Conservation (phyloP, 2,113 vertebrate genomes). For the Cavia aperea region DNA sequence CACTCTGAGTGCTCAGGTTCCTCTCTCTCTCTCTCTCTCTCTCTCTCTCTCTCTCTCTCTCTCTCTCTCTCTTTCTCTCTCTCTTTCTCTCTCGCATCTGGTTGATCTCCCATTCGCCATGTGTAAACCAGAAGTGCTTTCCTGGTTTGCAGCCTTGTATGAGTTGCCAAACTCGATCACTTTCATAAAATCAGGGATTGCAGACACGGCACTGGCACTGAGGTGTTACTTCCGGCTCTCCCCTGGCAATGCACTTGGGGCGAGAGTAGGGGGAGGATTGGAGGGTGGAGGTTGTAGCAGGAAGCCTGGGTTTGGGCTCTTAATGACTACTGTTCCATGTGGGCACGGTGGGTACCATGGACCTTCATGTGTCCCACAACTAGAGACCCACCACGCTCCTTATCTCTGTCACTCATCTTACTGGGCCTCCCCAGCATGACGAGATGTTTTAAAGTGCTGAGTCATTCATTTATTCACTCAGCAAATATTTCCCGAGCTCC, state of each 20-base stretch:
- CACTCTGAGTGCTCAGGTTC: background rate
- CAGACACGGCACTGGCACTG: accelerated
- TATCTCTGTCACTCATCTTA: background rate
- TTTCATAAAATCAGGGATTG: accelerated
- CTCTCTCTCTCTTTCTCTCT: background rate
- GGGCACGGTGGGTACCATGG: accelerated
- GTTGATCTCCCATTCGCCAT: background rate
- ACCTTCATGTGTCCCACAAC: background rate
- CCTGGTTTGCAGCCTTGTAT: accelerated
- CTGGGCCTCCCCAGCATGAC: accelerated
- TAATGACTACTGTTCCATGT: accelerated
- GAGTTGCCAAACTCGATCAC: accelerated
- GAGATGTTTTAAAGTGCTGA: accelerated
- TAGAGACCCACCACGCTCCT: accelerated
- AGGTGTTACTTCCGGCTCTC: background rate
- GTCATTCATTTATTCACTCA: background rate
- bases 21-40: background rate
- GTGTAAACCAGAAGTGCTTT: background rate
- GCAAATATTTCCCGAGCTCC: background rate
- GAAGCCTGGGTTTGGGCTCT: background rate
- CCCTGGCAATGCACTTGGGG: background rate
- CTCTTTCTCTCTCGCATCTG: background rate
- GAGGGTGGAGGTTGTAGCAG: background rate
- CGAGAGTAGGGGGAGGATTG: background rate
- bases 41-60: background rate